phyloP scores from a whole-genome alignment of 2,888 invertebrate genomes.

The Xanthia togata region DNA sequence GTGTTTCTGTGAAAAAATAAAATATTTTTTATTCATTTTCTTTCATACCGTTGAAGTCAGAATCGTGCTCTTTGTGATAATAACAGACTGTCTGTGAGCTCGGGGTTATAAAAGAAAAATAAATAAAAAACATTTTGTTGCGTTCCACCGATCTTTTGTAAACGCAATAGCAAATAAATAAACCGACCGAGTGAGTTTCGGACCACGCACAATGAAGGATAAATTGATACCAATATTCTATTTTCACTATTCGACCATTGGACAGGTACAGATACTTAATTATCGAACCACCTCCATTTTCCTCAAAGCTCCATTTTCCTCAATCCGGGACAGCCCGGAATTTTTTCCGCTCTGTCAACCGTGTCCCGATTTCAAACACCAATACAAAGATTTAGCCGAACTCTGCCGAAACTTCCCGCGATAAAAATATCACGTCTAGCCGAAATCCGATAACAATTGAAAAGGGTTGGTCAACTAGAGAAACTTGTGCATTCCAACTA shows the following conservation, averaged over 20 bases:
- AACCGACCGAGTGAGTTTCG: background rate
- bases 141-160: background rate
- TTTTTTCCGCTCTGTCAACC: slow-evolving; percentile 21
- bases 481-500: slow-evolving; percentile 22
- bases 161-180: background rate
- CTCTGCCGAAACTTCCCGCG: background rate
- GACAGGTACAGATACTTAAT: background rate
- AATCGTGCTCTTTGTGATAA: background rate
- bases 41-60: background rate
- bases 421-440: slow-evolving; percentile 41
- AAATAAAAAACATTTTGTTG: background rate
- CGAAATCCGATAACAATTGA: slow-evolving; percentile 29
- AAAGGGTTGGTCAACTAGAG: slow-evolving; percentile 26
- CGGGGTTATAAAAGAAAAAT: background rate
- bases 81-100: background rate
- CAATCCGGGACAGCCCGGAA: background rate
- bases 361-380: slow-evolving; percentile 5
- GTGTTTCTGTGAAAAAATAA: background rate
- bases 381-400: slow-evolving; percentile 20
- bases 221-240: background rate
- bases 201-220: background rate
- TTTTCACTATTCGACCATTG: background rate
- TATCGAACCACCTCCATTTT: background rate
- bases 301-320: slow-evolving; percentile 9
- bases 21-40: background rate